Conservation (phyloP, 1,140 invertebrate species). For the Idris sp. region DNA sequence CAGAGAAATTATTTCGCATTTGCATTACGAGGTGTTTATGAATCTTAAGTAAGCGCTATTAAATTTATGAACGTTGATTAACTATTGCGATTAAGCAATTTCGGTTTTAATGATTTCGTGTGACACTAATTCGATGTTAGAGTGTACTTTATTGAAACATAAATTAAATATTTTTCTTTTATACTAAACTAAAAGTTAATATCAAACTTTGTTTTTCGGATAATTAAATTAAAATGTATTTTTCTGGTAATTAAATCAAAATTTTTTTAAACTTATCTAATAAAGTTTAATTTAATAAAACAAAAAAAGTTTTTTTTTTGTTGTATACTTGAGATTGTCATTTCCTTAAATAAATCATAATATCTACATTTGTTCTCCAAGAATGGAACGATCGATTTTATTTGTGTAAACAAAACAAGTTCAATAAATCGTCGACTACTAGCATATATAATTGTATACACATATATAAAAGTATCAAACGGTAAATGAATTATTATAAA, state of each 20-base stretch:
- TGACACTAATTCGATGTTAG: background rate
- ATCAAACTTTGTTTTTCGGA: too few species aligned
- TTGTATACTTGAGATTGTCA: too few species aligned
- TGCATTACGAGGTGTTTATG: conserved; percentile 36
- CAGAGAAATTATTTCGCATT: conserved; percentile 18
- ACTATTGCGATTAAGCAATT: conserved; percentile 34
- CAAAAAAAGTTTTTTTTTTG: too few species aligned
- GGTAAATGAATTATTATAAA: too few species aligned
- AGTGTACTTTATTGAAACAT: background rate
- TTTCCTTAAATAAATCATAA: background rate
- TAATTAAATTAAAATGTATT: too few species aligned
- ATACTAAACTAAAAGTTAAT: too few species aligned
- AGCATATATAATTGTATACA: conserved; percentile 12
- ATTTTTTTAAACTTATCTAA: too few species aligned
- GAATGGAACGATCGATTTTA: conserved; percentile 8
- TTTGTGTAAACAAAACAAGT: conserved; percentile 27
- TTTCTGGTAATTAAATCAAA: too few species aligned
- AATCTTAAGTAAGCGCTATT: conserved; percentile 39
- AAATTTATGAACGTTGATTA: conserved; percentile 40
- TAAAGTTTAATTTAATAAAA: too few species aligned
- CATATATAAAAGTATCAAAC: too few species aligned
- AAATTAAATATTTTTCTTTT: background rate
- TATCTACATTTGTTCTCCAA: background rate
- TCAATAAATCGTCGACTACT: conserved; percentile 7
- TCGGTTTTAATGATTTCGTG: conserved; percentile 8